Base-by-base conservation (phyloP, 2,888 invertebrate species). In the Schrankia costaestrigalis region DNA sequence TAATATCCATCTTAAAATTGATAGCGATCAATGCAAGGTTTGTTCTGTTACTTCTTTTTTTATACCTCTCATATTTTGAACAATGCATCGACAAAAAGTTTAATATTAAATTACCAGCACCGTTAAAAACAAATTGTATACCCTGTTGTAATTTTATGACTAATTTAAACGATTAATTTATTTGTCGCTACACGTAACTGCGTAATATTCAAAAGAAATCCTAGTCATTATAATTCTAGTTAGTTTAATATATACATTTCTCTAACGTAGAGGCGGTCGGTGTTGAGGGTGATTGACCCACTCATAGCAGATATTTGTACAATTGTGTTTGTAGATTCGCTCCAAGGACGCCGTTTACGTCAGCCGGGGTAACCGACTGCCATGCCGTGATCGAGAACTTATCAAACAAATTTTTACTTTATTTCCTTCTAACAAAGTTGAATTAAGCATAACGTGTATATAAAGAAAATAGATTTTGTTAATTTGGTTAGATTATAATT, bases 341-440 rank as follows among this genome's bases (percentile, higher is more conserved):
- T 71, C 60, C 84, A 85, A 85, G 85, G 84, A 81, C 84, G 65
- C 50, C 30, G 63, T 73, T 84, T 80, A 76, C 84, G 83, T 84
- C 84, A 83, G 56, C 52, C 58, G 43, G 60, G 63, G 60, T 69
- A 68, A 70, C 71, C 66, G 66, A 62, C 63, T 63, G 58, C 53
- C 43, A 52, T 55, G 35, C 40, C 38, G 37, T 40, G 46, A 60
- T 64, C 35, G 48, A 51, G 24, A 36, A 38, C 37, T 27, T 37
- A 46, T 47, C 58, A 55, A 41, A 32, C 56, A 39, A 71, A 46
- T 65, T 54, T 55, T 46, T 55, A 52, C 69, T 63, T 57, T 78
- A 71, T 63, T 47, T 31, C 47, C 9, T 46, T 37, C 26, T 10
- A 26, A 2, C 46, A 67, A 54, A 57, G 67, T 64, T 43, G 41